A percentile compares a stretch with the other conserved stretches of the same genome.
These are phyloP conservation scores for Sardina pilchardus DNA, from an alignment of 2,113 vertebrate genomes.

Conservation along the genomic window DNA sequence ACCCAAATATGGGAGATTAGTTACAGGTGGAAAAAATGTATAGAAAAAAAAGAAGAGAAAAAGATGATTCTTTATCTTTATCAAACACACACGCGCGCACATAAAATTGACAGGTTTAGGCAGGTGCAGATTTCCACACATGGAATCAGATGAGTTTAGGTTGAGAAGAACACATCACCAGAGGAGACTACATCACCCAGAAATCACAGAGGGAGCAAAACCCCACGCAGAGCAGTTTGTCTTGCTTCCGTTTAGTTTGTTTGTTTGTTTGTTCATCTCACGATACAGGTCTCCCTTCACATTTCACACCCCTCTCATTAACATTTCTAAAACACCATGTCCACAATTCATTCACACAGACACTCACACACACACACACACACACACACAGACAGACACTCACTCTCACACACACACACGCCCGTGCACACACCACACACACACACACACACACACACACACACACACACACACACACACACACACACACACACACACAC, in stretches of 20 bases:
- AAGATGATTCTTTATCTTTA: slow-evolving; percentile 14
- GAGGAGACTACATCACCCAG: not conserved
- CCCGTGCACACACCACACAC: slow-evolving; percentile 42
- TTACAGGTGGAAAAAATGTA: not conserved
- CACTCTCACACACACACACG: slow-evolving; percentile 27
- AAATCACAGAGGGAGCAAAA: slow-evolving; percentile 6
- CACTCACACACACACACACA: slow-evolving; percentile 49
- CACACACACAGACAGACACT: slow-evolving; percentile 44
- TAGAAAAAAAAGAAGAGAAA: slow-evolving; percentile 53
- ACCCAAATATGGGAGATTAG: slow-evolving; percentile 10
- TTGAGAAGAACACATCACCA: slow-evolving; percentile 7
- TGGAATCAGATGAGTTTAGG: slow-evolving; percentile 44
- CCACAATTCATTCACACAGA: slow-evolving; percentile 20
- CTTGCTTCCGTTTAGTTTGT: not conserved
- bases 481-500: slow-evolving; percentile 38
- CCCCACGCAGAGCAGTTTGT: not conserved
- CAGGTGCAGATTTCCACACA: slow-evolving; percentile 79
- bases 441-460: slow-evolving; percentile 44
- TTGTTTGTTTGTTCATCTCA: not conserved
- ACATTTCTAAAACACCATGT: slow-evolving; percentile 47
- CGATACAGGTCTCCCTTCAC: slow-evolving; percentile 55
- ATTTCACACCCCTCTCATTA: slow-evolving; percentile 59
- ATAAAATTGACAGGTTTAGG: slow-evolving; percentile 41
- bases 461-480: slow-evolving; percentile 51
- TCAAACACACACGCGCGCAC: slow-evolving; percentile 53